Evolutionary conservation across 2,113 vertebrate species (phyloP).

Genomic region (Pyxicephalus adspersus): DNA sequence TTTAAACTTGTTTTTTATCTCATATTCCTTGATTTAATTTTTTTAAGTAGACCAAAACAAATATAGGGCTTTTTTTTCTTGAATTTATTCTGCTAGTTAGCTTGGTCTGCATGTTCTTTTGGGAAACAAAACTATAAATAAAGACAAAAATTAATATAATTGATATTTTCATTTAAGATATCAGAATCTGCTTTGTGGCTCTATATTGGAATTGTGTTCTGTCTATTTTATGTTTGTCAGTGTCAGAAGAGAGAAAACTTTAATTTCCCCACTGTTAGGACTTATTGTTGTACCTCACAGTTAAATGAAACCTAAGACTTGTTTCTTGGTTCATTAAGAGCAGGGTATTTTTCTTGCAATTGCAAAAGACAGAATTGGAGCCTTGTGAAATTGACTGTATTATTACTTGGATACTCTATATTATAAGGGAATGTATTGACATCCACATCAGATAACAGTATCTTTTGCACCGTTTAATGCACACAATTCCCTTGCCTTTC

Average conservation of each 20-base stretch:
- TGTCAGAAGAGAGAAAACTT: background rate
- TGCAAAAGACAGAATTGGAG: conserved; percentile 9
- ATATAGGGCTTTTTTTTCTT: no score
- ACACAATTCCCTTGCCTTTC: background rate
- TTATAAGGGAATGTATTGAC: conserved; percentile 38
- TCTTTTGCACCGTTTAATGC: conserved; percentile 25
- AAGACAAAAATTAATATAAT: no score
- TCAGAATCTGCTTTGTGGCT: no score
- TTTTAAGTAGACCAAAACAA: no score
- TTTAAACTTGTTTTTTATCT: no score
- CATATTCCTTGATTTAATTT: no score
- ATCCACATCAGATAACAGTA: conserved; percentile 48
- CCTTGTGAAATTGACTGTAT: conserved; percentile 39
- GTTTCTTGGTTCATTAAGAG: conserved; percentile 37
- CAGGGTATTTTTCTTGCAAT: conserved; percentile 14
- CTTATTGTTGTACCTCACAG: conserved; percentile 22
- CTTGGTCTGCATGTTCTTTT: no score
- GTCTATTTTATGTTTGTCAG: background rate
- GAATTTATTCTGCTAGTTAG: no score
- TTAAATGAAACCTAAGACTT: conserved; percentile 34
- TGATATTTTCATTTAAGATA: no score
- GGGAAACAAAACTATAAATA: no score
- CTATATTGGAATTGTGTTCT: no score
- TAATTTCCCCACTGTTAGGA: conserved; percentile 16
- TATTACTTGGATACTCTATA: conserved; percentile 30